phyloP scores from a whole-genome alignment of 2,797 vertebrate species.

The Varecia variegata region DNA sequence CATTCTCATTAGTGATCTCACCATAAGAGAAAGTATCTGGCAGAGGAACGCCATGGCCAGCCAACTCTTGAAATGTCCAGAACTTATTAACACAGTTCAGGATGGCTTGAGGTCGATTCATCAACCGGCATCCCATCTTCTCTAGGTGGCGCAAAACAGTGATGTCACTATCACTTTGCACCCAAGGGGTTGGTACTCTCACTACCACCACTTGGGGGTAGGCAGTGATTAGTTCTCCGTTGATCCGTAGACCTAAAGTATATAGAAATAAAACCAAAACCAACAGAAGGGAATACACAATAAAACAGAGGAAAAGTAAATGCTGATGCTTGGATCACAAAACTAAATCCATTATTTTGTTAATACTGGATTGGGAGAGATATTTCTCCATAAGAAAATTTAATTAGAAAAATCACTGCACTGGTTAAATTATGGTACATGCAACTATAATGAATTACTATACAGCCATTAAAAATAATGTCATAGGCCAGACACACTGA shows the following conservation, averaged over 20 bases:
- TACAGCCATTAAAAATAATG: not conserved
- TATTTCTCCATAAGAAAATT: not conserved
- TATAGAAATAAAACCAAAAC: conserved; percentile 32
- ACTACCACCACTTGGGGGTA: conserved; percentile 89
- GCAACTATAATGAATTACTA: not conserved
- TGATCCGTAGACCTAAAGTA: conserved; percentile 86
- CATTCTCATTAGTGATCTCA: conserved; percentile 71
- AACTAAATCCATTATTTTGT: not conserved
- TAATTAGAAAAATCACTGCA: not conserved
- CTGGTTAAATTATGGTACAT: not conserved
- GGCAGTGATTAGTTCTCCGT: conserved; percentile 86
- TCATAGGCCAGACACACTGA: not conserved
- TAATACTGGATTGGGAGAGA: not conserved
- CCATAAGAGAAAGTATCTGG: conserved; percentile 90
- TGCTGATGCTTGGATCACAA: not conserved
- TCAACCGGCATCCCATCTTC: conserved; percentile 89
- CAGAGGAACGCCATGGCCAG: conserved; percentile 88
- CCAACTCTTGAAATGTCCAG: conserved; percentile 89
- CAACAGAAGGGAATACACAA: conserved; percentile 11
- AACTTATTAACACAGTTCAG: conserved; percentile 90
- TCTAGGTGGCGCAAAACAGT: conserved; percentile 88
- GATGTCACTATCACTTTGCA: conserved; percentile 89
- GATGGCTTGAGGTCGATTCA: conserved; percentile 89
- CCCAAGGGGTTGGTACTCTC: conserved; percentile 89
- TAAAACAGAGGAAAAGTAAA: not conserved